Conservation (phyloP, 2,888 invertebrate genomes). For the Crocallis elinguaria region DNA sequence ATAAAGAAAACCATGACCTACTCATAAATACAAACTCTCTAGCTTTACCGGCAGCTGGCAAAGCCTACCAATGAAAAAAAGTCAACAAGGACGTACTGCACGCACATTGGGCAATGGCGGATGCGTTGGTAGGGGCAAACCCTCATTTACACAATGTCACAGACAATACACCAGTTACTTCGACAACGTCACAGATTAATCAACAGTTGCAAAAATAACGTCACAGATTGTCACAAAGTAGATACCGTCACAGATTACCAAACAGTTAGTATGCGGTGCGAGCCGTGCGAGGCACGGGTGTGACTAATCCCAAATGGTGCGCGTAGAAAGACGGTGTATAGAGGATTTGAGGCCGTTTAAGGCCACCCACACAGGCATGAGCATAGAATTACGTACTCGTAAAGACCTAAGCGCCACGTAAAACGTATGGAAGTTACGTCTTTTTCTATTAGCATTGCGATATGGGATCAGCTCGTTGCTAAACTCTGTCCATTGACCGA, state of each 20-base stretch:
- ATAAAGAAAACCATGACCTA: neutral
- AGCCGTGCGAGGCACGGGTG: conserved; percentile 34
- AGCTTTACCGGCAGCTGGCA: conserved; percentile 24
- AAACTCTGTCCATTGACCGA: conserved; percentile 33
- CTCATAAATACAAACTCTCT: conserved; percentile 3
- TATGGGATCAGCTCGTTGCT: conserved; percentile 39
- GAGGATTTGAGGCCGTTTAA: conserved; percentile 55
- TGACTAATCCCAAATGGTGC: conserved; percentile 61
- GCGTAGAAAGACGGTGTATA: conserved; percentile 55
- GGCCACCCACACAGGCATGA: conserved; percentile 53
- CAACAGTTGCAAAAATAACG: conserved; percentile 2
- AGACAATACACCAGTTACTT: conserved; percentile 9
- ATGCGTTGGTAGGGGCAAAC: conserved; percentile 57
- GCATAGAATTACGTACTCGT: conserved; percentile 29
- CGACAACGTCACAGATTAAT: conserved; percentile 10
- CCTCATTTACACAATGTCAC: conserved; percentile 57
- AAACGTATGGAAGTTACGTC: neutral
- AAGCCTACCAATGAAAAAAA: conserved; percentile 32
- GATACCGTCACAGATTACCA: conserved; percentile 1
- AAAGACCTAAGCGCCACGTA: conserved; percentile 1
- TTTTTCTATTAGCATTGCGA: neutral
- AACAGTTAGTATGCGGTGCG: conserved; percentile 11
- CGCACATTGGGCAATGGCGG: conserved; percentile 51
- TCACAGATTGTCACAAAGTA: conserved; percentile 14
- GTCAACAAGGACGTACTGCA: conserved; percentile 37